Conservation (phyloP, 2,888 invertebrate species). For the Chaetogeoica ovagalla region DNA sequence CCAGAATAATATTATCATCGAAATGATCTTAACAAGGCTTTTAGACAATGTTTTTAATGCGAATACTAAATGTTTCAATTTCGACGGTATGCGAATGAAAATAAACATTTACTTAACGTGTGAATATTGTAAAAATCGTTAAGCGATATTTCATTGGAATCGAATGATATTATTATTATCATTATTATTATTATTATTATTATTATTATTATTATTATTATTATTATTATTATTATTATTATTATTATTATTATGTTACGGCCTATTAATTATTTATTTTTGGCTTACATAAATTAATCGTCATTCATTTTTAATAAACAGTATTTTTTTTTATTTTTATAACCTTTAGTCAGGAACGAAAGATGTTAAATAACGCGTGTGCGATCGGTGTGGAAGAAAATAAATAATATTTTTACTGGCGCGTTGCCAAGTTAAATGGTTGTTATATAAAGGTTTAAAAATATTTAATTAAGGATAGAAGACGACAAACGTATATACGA, state of each 20-base stretch:
- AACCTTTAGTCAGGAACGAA: background rate
- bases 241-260: background rate
- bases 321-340: background rate
- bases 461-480: conserved; percentile 13
- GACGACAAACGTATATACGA: background rate
- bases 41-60: background rate
- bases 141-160: background rate
- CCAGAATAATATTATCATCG: background rate
- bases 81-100: too few relatives aligned
- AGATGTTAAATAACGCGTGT: background rate
- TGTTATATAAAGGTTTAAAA: background rate
- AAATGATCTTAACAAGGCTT: background rate
- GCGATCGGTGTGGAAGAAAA: background rate
- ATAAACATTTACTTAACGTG: too few relatives aligned
- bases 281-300: background rate
- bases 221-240: background rate
- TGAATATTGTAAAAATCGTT: too few relatives aligned
- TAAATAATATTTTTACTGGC: conserved; percentile 7
- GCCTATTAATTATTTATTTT: background rate
- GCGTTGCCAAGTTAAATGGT: conserved; percentile 9
- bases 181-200: background rate
- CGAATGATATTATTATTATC: background rate
- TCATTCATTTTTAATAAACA: conserved; percentile 17
- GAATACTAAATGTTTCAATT: too few relatives aligned
- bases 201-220: background rate